Evolutionary conservation across 2,113 vertebrate species (phyloP), one percentile per base, ranked within the genome.

Genomic region (Platichthys stellatus): DNA sequence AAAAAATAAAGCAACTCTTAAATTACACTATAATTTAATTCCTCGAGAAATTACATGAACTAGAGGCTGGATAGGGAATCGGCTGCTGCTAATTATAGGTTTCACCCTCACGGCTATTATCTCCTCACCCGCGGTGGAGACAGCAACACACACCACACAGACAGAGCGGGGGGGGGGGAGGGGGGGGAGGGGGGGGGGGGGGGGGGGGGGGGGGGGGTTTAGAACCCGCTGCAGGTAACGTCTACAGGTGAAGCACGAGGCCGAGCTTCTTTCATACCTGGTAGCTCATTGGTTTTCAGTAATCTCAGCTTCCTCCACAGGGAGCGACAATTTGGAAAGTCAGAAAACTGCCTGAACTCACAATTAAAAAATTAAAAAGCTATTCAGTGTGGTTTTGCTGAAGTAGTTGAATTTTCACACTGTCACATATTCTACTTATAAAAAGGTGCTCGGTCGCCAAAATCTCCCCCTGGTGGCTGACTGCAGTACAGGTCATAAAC

Each of bases 21-120:
- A 10, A 82, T 86, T 82, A 89, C 78, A 74, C 84, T 88, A 35
- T 81, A 85, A 91, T 89, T 84, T 80, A 74, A 86, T 80, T 74
- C 65, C 65, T 7, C 0, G 12, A 70, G 78, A 79, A 89, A 88
- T 88, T 49, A 82, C 53, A 85, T 63, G 65, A 89, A 87, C 66
- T 64, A 64, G 56, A 70, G 56, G 58, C 71, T 65, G 72, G 60
- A 66, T 51, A 64, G 70, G 70, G 70, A 80, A 75, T 35, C 68
- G 75, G 75, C 20, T 76, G 62, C 38, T 69, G 59, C 80, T 89
- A 89, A 90, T 91, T 70, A 88, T 60, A 84, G 87, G 89, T 17
- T 76, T 83, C 74, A 66, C 53, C 49, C 69, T 75, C 74, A 58
- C 40, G 17, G 45, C 84, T 69, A 84, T 90, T 84, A 89, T 88